A percentile compares a stretch with the other conserved stretches of the same genome.
Conservation (phyloP, 2,797 vertebrate species). For the Phaenicophaeus curvirostris region DNA sequence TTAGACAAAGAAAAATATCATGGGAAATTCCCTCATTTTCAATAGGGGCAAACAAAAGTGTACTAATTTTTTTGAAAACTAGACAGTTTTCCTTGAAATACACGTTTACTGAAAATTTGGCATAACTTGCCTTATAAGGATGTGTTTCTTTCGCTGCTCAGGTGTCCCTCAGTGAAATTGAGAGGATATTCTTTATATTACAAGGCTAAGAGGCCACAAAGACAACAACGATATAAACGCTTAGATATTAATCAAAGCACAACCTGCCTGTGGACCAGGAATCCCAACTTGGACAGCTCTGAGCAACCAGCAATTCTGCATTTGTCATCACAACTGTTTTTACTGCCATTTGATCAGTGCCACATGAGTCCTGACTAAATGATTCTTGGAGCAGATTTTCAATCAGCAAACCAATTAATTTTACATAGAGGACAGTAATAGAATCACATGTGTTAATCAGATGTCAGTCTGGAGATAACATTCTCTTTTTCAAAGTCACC, state of each 20-base stretch:
- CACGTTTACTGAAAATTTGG: neutral
- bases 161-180: neutral
- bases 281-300: slow-evolving; percentile 50
- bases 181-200: neutral
- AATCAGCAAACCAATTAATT: slow-evolving; percentile 67
- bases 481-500: neutral
- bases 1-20: neutral
- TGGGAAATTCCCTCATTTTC: neutral
- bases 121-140: neutral
- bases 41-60: neutral
- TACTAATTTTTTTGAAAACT: neutral
- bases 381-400: slow-evolving; percentile 58
- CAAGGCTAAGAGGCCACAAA: neutral
- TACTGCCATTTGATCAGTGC: slow-evolving; percentile 68
- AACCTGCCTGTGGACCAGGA: slow-evolving; percentile 49
- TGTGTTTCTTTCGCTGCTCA: neutral
- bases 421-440: neutral
- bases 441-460: slow-evolving; percentile 2
- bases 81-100: neutral
- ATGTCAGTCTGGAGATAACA: neutral
- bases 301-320: slow-evolving; percentile 67
- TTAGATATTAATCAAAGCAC: slow-evolving; percentile 28
- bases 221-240: neutral
- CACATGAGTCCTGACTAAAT: slow-evolving; percentile 48
- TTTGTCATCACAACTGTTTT: slow-evolving; percentile 72